phyloP scores from a whole-genome alignment of 2,797 vertebrate genomes.

The Sciurus carolinensis region DNA sequence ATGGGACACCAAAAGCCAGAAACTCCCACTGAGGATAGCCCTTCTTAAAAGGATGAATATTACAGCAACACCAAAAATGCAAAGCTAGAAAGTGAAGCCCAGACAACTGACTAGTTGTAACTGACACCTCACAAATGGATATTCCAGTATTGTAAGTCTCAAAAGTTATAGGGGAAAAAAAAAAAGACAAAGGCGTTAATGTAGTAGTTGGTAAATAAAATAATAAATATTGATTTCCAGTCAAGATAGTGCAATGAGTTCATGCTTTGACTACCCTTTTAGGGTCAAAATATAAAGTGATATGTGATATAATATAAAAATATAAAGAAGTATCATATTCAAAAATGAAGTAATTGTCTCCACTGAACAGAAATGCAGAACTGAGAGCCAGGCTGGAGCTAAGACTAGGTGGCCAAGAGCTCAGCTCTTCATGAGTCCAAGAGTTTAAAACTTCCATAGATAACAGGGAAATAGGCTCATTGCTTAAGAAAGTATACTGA shows the following conservation, averaged over 20 bases:
- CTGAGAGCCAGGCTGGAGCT: neutral
- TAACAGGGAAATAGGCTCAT: neutral
- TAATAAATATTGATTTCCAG: neutral
- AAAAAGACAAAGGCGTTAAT: neutral
- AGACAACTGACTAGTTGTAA: constrained; percentile 3
- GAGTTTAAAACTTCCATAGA: neutral
- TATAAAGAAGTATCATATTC: neutral
- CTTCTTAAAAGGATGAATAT: constrained; percentile 19
- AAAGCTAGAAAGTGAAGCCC: constrained; percentile 20
- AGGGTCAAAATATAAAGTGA: constrained; percentile 30
- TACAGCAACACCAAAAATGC: constrained; percentile 34
- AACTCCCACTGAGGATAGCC: neutral
- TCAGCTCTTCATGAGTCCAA: neutral
- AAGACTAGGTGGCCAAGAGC: neutral
- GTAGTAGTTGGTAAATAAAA: constrained; percentile 32
- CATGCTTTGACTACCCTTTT: neutral
- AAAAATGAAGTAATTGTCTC: constrained; percentile 23
- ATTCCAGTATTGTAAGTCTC: neutral
- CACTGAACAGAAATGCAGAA: neutral
- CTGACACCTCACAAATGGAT: neutral
- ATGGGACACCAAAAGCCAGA: constrained; percentile 29
- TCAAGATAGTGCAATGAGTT: neutral
- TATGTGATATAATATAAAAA: constrained; percentile 34
- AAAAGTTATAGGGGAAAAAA: neutral
- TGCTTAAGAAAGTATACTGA: neutral